Conservation (phyloP, 1,140 invertebrate genomes). For the Orchestia grillus region DNA sequence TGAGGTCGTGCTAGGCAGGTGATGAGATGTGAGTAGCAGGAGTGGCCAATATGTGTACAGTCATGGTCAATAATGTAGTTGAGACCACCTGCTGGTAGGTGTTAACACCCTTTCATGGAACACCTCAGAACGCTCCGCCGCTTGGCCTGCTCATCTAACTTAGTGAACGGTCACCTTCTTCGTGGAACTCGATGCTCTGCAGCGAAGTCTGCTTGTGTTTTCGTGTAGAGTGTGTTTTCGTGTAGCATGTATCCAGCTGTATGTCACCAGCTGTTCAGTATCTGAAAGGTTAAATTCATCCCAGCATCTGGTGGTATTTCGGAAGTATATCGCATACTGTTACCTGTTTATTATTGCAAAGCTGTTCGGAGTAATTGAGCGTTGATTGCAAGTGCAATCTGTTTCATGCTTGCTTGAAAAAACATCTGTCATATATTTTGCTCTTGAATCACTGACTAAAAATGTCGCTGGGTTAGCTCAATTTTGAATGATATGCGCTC, state of each 20-base stretch:
- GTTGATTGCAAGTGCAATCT: too few species aligned
- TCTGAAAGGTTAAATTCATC: background rate
- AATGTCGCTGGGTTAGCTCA: too few species aligned
- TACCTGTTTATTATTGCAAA: background rate
- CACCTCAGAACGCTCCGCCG: background rate
- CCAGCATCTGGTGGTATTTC: background rate
- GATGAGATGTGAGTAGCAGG: background rate
- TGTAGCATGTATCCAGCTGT: background rate
- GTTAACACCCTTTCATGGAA: constrained; percentile 4
- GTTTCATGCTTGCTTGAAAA: too few species aligned
- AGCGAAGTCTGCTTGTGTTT: background rate
- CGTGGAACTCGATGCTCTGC: background rate
- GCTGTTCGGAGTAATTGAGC: too few species aligned
- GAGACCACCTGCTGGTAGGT: constrained; percentile 17
- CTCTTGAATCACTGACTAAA: too few species aligned
- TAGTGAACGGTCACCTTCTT: background rate
- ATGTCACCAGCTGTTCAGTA: background rate
- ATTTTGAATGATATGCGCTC: too few species aligned
- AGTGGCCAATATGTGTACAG: constrained; percentile 38
- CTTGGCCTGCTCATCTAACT: background rate
- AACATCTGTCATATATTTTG: too few species aligned
- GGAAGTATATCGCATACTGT: background rate
- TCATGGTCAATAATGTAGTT: constrained; percentile 48
- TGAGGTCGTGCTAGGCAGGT: background rate
- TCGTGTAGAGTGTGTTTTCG: background rate